Evolutionary conservation across 2,888 invertebrate genomes (phyloP).

Genomic region (Agrenia bidenticulata): DNA sequence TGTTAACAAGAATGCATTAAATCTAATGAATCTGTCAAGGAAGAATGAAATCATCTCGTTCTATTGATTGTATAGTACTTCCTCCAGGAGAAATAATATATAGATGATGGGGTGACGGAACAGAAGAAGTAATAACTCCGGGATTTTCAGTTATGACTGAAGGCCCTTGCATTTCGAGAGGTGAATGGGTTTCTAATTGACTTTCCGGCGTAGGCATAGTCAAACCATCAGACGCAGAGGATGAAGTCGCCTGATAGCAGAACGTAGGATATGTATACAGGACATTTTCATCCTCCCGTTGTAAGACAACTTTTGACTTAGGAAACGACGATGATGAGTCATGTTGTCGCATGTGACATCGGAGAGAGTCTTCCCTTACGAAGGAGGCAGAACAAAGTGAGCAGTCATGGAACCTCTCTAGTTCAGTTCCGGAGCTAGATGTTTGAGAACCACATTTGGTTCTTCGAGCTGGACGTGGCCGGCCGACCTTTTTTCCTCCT

Average conservation of each 20-base stretch:
- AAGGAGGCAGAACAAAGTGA: conserved; percentile 56
- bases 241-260: too few species aligned
- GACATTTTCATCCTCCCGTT: too few species aligned
- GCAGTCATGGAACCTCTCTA: conserved; percentile 55
- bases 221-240: too few species aligned
- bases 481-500: neutral
- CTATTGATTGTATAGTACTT: conserved; percentile 6
- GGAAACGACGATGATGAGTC: neutral
- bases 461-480: neutral
- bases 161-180: too few species aligned
- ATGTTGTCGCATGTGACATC: conserved; percentile 58
- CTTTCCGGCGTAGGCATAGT: too few species aligned
- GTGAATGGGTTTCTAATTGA: too few species aligned
- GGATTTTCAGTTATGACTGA: conserved; percentile 34
- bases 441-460: neutral
- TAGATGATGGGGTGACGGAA: neutral
- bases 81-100: conserved; percentile 10
- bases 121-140: neutral
- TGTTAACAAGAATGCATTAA: too few species aligned
- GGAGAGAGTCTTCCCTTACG: conserved; percentile 57
- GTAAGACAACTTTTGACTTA: too few species aligned
- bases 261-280: too few species aligned
- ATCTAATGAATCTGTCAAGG: too few species aligned
- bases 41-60: neutral
- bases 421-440: too few species aligned